Base-by-base conservation (phyloP, 2,888 invertebrate genomes). In the Sarcophaga caerulescens region DNA sequence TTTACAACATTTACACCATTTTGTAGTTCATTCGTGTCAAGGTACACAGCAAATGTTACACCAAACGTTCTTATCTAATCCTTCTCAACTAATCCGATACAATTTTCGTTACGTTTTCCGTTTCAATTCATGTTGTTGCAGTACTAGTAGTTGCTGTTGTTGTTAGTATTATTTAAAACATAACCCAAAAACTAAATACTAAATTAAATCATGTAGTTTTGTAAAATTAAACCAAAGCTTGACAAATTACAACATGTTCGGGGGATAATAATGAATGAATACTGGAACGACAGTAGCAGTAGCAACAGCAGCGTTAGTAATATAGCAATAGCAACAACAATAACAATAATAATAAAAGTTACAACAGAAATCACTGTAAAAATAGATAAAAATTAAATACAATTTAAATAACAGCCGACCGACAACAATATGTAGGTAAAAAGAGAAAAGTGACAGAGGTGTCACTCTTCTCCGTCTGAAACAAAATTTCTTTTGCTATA, bases 321-420 rank as follows among this genome's bases (percentile, higher is more conserved):
- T 52, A 52, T 69, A 76, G 47, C 35, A 68, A n/a, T 17, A 74
- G 65, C 73, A 80, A 35, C 45, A n/a, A 23, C 44, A 63, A 63
- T 35, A 65, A 74, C 44, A 69, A 68, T 57, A 47, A 68, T 71
- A 74, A 45, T n/a, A 57, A 59, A 74, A 76, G 35, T 35, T 62
- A 73, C 79, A 82, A 82, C 57, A 85, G 81, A 84, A 86, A 84
- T 81, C 86, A 84, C 84, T 86, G 86, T 78, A 59, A 65, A 86
- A 86, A 84, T 84, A 86, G 86, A 86, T 86, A 86, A 86, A 86
- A 86, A 84, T 86, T 86, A 86, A 86, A 86, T 86, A 81, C 84
- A 86, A 81, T 86, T 86, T 81, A 86, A 84, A 84, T 81, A 84
- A 86, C 84, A 86, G 78, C 75, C 75, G 84, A 52, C 2, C 52